Evolutionary conservation across 2,888 invertebrate genomes (phyloP).

Genomic region (Tryphoninae sp.): DNA sequence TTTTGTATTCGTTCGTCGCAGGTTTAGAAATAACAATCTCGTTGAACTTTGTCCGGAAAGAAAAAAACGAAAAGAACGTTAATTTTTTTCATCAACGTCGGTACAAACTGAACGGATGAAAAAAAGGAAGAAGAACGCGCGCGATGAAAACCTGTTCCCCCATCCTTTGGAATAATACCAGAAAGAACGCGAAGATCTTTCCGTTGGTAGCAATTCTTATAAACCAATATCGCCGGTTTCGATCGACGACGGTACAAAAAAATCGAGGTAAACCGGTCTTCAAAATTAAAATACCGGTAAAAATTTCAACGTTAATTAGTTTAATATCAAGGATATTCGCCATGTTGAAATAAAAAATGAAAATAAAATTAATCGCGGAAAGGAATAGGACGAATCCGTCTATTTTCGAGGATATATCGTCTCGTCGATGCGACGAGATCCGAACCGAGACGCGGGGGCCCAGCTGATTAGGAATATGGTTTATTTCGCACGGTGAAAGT

Average conservation of each 20-base stretch:
- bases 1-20: not conserved
- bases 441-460: not conserved
- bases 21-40: no score
- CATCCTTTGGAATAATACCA: constrained; percentile 40
- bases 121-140: not conserved
- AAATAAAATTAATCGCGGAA: no score
- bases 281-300: not conserved
- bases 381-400: no score
- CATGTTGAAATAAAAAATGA: no score
- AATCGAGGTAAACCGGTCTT: not conserved
- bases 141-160: constrained; percentile 26
- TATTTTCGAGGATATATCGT: no score
- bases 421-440: not conserved
- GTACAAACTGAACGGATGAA: not conserved
- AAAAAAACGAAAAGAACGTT: not conserved
- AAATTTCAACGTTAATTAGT: not conserved
- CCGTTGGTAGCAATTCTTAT: not conserved
- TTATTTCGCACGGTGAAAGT: constrained; percentile 28
- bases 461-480: constrained; percentile 34
- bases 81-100: not conserved
- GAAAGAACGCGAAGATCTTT: not conserved
- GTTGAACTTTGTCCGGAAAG: no score
- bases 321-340: not conserved
- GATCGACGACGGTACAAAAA: not conserved
- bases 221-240: constrained; percentile 12